Conservation (phyloP, 2,113 vertebrate genomes). For the Perognathus longimembris region DNA sequence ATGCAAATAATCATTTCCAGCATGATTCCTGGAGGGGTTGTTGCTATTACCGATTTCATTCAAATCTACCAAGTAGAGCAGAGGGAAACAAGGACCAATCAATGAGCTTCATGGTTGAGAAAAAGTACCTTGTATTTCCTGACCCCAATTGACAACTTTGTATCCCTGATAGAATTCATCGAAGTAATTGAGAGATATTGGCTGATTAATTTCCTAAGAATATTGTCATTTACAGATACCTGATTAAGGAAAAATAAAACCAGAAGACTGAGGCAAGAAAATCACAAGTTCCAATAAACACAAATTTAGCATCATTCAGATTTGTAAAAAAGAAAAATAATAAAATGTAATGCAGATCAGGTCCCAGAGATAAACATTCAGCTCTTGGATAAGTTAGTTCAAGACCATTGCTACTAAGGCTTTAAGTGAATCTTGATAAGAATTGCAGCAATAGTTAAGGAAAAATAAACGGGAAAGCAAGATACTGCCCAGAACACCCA, state of each 20-base stretch:
- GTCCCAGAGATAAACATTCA: background rate
- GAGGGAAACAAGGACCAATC: background rate
- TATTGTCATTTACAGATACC: background rate
- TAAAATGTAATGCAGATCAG: background rate
- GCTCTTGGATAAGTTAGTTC: background rate
- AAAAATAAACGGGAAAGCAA: background rate
- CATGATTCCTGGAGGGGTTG: background rate
- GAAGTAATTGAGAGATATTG: background rate
- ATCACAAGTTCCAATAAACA: background rate
- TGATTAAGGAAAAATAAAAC: background rate
- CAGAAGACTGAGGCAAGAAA: no score
- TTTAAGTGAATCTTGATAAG: background rate
- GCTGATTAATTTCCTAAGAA: background rate
- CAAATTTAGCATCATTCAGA: background rate
- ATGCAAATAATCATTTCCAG: constrained; percentile 7
- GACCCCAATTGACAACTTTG: background rate
- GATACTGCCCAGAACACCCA: background rate
- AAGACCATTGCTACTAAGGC: background rate
- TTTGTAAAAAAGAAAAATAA: background rate
- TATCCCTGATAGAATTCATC: background rate
- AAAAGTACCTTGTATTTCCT: background rate
- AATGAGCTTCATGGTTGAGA: background rate
- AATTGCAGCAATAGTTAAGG: background rate
- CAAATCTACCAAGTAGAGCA: background rate
- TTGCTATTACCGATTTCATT: background rate